Evolutionary conservation across 2,797 vertebrate genomes (phyloP).

Genomic region (Euthynnus affinis): DNA sequence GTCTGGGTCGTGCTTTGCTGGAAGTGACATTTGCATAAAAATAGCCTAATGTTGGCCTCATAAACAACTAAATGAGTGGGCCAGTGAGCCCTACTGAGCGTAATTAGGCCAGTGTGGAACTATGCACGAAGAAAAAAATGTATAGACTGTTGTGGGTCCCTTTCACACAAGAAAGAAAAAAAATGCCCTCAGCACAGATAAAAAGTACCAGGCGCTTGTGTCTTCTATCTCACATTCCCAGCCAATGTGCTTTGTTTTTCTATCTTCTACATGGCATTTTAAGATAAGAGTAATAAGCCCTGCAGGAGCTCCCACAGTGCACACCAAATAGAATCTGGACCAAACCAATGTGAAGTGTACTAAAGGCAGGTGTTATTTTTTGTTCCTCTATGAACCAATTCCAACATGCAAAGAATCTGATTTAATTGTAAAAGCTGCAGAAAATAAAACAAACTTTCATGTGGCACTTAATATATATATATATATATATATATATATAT

Average conservation of each 20-base stretch:
- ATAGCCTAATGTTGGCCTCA: constrained; percentile 56
- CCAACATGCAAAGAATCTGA: neutral
- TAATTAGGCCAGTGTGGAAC: constrained; percentile 56
- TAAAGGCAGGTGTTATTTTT: neutral
- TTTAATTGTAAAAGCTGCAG: neutral
- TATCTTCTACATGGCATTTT: constrained; percentile 33
- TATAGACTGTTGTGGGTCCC: neutral
- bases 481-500: neutral
- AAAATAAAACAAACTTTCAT: neutral
- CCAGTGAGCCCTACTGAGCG: constrained; percentile 18
- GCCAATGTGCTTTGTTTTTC: constrained; percentile 31
- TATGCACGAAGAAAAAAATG: constrained; percentile 2
- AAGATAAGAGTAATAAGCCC: constrained; percentile 40
- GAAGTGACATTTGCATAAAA: constrained; percentile 61
- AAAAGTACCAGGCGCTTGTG: constrained; percentile 2
- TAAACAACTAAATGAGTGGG: constrained; percentile 40
- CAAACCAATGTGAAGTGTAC: constrained; percentile 17
- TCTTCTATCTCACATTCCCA: constrained; percentile 18
- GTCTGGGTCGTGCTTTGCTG: constrained; percentile 66
- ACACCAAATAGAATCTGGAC: constrained; percentile 23
- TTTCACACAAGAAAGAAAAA: neutral
- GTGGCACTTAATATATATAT: neutral
- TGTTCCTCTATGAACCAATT: neutral
- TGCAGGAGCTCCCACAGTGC: constrained; percentile 9
- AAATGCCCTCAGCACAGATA: constrained; percentile 1